Conservation (phyloP, 35 echinoderm and acorn worm genomes). For the Ophiothrix spiculata region DNA sequence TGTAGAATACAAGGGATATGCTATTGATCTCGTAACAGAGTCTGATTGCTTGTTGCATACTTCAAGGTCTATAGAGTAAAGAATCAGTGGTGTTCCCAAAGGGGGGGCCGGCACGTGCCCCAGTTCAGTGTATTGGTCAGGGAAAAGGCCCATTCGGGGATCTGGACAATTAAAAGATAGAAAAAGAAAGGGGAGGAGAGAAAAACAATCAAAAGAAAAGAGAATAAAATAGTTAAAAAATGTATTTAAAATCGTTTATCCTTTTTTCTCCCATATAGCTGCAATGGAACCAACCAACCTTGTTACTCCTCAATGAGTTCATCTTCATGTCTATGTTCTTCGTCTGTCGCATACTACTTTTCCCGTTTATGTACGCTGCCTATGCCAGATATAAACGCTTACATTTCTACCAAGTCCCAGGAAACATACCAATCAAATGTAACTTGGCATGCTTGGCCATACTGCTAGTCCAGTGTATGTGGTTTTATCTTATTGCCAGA, state of each 20-base stretch:
- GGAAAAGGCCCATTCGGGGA: too few relatives aligned
- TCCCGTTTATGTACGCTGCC: slow-evolving; percentile 33
- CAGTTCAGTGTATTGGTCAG: too few relatives aligned
- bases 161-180: too few relatives aligned
- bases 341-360: slow-evolving; percentile 20
- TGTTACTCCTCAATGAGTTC: not conserved
- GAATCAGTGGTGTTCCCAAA: too few relatives aligned
- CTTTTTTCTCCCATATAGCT: not conserved
- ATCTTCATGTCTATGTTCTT: slow-evolving; percentile 15
- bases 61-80: too few relatives aligned
- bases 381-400: slow-evolving; percentile 10
- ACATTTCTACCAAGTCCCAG: slow-evolving; percentile 18
- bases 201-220: not conserved
- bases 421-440: not conserved
- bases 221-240: not conserved
- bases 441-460: not conserved
- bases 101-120: too few relatives aligned
- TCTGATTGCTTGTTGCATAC: too few relatives aligned
- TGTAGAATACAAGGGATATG: too few relatives aligned
- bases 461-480: slow-evolving; percentile 10
- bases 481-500: not conserved
- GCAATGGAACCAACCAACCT: not conserved
- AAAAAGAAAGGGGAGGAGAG: too few relatives aligned
- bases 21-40: too few relatives aligned
- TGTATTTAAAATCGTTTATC: not conserved